Percentiles rank a stretch among this genome's conserved stretches.
Evolutionary conservation across 2,113 vertebrate species (phyloP).

Genomic region (Circaetus cinerascens): DNA sequence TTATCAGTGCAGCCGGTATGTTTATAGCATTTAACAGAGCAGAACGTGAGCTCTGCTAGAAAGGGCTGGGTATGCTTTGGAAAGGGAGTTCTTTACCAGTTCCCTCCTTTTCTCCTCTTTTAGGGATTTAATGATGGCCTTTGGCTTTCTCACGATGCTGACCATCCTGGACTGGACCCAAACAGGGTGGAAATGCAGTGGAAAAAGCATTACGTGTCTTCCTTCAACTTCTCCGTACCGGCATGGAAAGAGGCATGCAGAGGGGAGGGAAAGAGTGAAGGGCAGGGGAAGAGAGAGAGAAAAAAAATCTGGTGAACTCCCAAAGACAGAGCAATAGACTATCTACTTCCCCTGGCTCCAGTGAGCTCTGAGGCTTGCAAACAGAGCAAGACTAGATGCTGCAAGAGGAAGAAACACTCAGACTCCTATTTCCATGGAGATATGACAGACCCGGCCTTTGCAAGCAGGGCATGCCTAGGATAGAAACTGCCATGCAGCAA

Average conservation of each 20-base stretch:
- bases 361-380: background rate
- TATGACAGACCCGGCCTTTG: background rate
- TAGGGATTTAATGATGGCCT: background rate
- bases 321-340: background rate
- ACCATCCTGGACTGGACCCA: accelerated
- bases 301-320: background rate
- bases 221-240: background rate
- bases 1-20: background rate
- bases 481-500: background rate
- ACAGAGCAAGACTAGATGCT: background rate
- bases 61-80: accelerated
- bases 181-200: background rate
- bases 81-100: background rate
- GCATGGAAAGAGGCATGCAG: background rate
- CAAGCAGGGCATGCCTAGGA: no score
- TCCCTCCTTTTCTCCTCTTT: background rate
- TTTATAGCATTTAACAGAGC: background rate
- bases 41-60: background rate
- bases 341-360: background rate
- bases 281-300: background rate
- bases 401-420: background rate
- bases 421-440: background rate
- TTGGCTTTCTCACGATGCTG: background rate
- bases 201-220: accelerated
- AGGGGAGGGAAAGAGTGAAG: background rate